phyloP scores from a whole-genome alignment of 2,113 vertebrate species.

The Microtus richardsoni region DNA sequence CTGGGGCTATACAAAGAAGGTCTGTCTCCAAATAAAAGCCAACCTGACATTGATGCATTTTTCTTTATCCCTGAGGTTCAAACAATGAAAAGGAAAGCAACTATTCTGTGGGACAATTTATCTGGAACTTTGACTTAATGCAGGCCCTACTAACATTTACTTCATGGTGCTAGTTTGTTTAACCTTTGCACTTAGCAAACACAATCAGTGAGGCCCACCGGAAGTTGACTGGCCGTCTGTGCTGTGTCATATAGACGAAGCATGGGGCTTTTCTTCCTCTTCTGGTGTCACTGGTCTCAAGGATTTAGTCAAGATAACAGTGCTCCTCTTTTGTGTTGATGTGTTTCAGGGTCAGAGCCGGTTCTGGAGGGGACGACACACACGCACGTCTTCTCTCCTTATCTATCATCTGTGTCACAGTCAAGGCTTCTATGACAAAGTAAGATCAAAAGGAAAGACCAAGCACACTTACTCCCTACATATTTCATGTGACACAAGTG shows the following conservation, averaged over 20 bases:
- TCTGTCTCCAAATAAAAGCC: background rate
- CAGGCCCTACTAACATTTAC: slow-evolving; percentile 69
- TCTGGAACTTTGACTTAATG: slow-evolving; percentile 80
- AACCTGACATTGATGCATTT: slow-evolving; percentile 73
- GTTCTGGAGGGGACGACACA: background rate
- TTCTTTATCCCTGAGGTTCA: slow-evolving; percentile 76
- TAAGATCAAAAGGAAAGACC: background rate
- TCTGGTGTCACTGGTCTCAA: background rate
- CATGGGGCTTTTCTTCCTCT: background rate
- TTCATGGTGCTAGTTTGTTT: slow-evolving; percentile 79
- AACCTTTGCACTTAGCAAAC: slow-evolving; percentile 79
- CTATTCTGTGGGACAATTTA: slow-evolving; percentile 68
- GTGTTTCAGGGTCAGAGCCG: background rate
- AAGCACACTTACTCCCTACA: background rate
- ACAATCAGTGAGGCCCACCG: slow-evolving; percentile 63
- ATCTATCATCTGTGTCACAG: background rate
- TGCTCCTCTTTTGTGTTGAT: background rate
- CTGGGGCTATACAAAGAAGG: no score
- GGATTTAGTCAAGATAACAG: background rate
- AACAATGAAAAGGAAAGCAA: slow-evolving; percentile 77
- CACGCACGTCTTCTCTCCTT: background rate
- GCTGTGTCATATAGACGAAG: background rate
- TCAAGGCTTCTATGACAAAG: background rate
- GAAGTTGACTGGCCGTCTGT: background rate
- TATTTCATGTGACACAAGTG: background rate